These are phyloP conservation scores for Polypedilum vanderplanki DNA, from an alignment of 1,140 invertebrate genomes.

Conservation along the genomic window DNA sequence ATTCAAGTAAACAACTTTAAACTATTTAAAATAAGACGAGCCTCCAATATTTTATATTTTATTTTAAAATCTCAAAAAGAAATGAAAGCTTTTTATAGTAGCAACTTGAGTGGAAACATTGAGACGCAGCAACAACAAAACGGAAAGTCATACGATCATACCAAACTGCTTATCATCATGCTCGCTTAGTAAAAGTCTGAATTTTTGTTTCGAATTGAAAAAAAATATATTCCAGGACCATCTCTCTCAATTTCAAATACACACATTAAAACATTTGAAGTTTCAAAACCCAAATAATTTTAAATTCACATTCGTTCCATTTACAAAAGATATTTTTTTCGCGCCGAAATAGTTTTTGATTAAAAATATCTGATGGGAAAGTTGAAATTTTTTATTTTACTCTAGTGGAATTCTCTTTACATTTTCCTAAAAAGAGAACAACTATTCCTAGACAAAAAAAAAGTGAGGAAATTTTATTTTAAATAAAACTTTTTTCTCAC, in stretches of 20 bases:
- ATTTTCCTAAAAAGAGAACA: neutral
- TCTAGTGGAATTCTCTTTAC: neutral
- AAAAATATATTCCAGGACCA: slow-evolving; percentile 25
- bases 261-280: neutral
- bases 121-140: neutral
- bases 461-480: neutral
- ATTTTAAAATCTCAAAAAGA: neutral
- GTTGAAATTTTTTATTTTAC: neutral
- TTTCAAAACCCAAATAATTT: neutral
- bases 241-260: neutral
- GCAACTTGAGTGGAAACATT: neutral
- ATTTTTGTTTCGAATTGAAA: slow-evolving; percentile 24
- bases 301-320: slow-evolving; percentile 21
- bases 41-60: neutral
- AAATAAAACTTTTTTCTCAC: neutral
- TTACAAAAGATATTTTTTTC: neutral
- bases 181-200: neutral
- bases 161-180: neutral
- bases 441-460: neutral
- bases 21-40: neutral
- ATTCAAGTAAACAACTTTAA: neutral
- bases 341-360: neutral
- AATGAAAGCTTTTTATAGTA: neutral
- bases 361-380: neutral
- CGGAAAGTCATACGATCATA: neutral